Evolutionary conservation across 2,797 vertebrate species (phyloP).

Genomic region (Spheniscus humboldti): DNA sequence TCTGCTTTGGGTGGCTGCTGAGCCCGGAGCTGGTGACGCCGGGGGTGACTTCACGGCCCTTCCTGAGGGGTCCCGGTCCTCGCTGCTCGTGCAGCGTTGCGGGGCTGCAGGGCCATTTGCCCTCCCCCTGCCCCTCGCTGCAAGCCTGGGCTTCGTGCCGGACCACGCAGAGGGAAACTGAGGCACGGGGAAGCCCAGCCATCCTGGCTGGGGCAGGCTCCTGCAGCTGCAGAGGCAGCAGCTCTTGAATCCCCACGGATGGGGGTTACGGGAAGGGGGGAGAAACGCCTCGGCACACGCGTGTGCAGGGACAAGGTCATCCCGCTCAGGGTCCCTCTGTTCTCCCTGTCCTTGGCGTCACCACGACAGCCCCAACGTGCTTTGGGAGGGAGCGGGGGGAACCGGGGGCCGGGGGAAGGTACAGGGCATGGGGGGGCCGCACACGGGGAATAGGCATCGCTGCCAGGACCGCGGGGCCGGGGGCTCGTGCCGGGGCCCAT

Average conservation of each 20-base stretch:
- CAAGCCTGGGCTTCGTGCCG: background rate
- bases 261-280: background rate
- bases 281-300: accelerated
- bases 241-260: background rate
- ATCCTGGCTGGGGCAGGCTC: background rate
- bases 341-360: background rate
- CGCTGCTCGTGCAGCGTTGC: accelerated
- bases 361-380: accelerated
- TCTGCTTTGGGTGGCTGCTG: background rate
- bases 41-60: accelerated
- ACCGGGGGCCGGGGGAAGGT: no score
- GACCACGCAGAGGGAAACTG: background rate
- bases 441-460: accelerated
- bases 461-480: accelerated
- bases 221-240: background rate
- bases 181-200: background rate
- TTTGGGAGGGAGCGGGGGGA: background rate
- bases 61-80: accelerated
- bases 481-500: accelerated
- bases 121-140: background rate
- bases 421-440: accelerated
- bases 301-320: accelerated
- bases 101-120: accelerated
- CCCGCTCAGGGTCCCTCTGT: background rate
- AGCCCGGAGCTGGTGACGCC: accelerated